Conservation (phyloP, 2,797 vertebrate species). For the Naso thynnoides region DNA sequence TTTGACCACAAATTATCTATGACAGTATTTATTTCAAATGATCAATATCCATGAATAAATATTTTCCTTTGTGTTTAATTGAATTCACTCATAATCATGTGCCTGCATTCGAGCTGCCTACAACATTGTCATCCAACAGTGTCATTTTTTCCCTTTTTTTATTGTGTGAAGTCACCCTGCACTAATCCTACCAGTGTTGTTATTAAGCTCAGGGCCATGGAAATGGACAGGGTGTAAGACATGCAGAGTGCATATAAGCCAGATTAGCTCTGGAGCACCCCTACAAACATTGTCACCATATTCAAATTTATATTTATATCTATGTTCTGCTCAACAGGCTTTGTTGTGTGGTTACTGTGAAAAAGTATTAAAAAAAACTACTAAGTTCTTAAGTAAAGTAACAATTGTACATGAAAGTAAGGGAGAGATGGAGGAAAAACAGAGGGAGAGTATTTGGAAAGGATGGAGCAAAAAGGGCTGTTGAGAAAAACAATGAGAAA, state of each 20-base stretch:
- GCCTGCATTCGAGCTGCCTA: slow-evolving; percentile 45
- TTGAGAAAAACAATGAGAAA: slow-evolving; percentile 50
- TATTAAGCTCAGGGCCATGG: slow-evolving; percentile 84
- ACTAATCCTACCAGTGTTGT: slow-evolving; percentile 84
- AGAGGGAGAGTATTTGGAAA: neutral
- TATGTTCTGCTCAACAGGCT: slow-evolving; percentile 71
- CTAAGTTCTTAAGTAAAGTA: slow-evolving; percentile 31
- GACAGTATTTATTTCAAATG: too few species aligned
- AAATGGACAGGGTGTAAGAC: slow-evolving; percentile 84
- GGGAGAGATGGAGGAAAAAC: slow-evolving; percentile 24
- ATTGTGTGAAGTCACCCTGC: slow-evolving; percentile 83
- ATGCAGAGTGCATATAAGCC: slow-evolving; percentile 83
- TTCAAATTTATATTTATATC: slow-evolving; percentile 79
- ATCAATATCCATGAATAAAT: neutral
- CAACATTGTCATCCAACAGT: slow-evolving; percentile 57
- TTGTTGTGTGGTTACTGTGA: slow-evolving; percentile 45
- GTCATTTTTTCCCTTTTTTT: slow-evolving; percentile 56
- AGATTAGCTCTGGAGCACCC: slow-evolving; percentile 80
- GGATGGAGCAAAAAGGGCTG: slow-evolving; percentile 20
- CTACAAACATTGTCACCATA: slow-evolving; percentile 77
- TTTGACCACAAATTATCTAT: too few species aligned
- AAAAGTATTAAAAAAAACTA: slow-evolving; percentile 21
- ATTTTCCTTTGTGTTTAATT: slow-evolving; percentile 23
- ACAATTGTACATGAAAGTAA: slow-evolving; percentile 30
- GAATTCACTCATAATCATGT: slow-evolving; percentile 33